These are phyloP conservation scores for Hycleus cichorii DNA, from an alignment of 1,140 invertebrate species.

Conservation along the genomic window DNA sequence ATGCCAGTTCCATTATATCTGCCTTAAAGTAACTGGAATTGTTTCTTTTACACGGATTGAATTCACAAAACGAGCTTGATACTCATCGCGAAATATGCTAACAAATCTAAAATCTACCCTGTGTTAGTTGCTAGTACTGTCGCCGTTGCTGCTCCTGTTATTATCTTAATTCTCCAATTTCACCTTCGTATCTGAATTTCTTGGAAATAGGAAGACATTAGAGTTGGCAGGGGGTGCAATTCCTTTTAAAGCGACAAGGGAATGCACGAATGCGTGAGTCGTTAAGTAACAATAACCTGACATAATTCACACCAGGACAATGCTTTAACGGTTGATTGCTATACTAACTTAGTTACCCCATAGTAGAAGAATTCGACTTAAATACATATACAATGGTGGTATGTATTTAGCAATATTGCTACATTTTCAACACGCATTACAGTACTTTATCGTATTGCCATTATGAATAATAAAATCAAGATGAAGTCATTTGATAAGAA, in stretches of 20 bases:
- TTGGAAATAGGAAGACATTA: constrained; percentile 17
- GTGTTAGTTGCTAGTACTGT: background rate
- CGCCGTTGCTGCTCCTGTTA: background rate
- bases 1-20: too few species aligned
- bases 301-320: constrained; percentile 19
- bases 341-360: background rate
- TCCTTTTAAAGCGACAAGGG: constrained; percentile 13
- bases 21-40: too few species aligned
- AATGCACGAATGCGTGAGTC: constrained; percentile 20
- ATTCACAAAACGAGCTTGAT: too few species aligned
- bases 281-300: constrained; percentile 21
- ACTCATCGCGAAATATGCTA: too few species aligned
- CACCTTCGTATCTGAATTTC: constrained; percentile 14
- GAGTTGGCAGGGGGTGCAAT: constrained; percentile 7
- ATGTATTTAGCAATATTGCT: constrained; percentile 5
- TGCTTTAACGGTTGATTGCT: constrained; percentile 9
- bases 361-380: too few species aligned
- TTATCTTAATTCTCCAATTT: constrained; percentile 17
- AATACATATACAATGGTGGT: too few species aligned
- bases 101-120: background rate
- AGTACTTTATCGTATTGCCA: background rate
- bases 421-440: background rate
- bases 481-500: background rate
- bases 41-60: too few species aligned
- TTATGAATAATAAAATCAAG: background rate